Evolutionary conservation across 2,113 vertebrate species (phyloP).

Genomic region (Hyperopisus bebe): DNA sequence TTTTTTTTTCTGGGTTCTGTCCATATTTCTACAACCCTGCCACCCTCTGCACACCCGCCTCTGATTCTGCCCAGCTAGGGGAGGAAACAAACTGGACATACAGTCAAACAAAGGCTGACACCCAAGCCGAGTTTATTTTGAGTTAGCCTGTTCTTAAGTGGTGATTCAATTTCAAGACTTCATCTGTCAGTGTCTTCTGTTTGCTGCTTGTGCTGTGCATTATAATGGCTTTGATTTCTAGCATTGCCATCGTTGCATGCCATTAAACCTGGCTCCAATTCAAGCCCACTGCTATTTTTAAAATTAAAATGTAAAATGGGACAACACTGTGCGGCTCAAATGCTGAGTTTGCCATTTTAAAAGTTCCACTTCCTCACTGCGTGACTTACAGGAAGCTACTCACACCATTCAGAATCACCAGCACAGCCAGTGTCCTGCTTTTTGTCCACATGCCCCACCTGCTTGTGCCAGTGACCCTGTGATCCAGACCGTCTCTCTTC

Average conservation of each 20-base stretch:
- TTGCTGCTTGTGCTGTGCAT: background rate
- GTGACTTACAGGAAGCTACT: background rate
- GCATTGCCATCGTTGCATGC: background rate
- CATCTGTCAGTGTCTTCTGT: background rate
- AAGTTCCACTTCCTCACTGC: background rate
- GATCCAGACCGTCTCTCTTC: background rate
- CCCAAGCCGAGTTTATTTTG: background rate
- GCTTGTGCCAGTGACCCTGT: background rate
- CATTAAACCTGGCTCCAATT: background rate
- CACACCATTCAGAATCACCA: background rate
- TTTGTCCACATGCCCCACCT: background rate
- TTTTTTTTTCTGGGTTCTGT: background rate
- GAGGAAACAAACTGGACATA: background rate
- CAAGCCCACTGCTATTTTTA: background rate
- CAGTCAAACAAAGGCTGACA: background rate
- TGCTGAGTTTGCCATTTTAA: background rate
- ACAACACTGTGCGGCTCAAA: background rate
- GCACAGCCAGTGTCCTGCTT: background rate
- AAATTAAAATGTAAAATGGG: background rate
- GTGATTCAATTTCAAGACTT: background rate
- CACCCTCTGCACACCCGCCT: background rate
- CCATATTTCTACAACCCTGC: background rate
- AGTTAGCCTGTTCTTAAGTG: background rate
- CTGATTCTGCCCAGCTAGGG: background rate
- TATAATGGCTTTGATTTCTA: background rate